A percentile compares a stretch with the other conserved stretches of the same genome.
Conservation (phyloP, 2,797 vertebrate species). For the Esox lucius region DNA sequence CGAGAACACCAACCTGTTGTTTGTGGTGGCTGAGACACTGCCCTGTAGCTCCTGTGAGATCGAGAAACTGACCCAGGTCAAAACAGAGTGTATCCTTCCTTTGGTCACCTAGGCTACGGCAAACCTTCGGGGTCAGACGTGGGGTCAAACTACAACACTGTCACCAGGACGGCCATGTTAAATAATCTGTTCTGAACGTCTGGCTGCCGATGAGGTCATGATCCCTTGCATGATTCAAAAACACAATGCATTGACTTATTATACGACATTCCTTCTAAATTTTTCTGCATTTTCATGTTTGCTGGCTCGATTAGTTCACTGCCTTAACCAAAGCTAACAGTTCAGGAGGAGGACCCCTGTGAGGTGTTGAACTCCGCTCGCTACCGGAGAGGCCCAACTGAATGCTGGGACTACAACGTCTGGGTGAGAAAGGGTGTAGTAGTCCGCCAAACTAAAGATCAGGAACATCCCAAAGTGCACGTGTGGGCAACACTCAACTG, state of each 20-base stretch:
- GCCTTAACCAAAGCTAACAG: constrained; percentile 69
- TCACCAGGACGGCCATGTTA: not conserved
- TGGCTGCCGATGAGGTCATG: not conserved
- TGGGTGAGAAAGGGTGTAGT: constrained; percentile 74
- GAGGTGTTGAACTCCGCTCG: constrained; percentile 90
- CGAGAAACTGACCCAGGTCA: constrained; percentile 86
- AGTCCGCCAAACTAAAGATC: not conserved
- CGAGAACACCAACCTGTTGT: constrained; percentile 93
- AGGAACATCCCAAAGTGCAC: too few species aligned
- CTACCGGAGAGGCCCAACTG: constrained; percentile 92
- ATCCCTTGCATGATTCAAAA: not conserved
- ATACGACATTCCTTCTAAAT: not conserved
- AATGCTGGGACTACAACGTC: constrained; percentile 97
- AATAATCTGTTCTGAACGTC: not conserved
- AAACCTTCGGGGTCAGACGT: not conserved
- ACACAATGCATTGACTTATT: too few species aligned
- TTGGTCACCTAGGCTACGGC: not conserved
- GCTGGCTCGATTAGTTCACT: constrained; percentile 29
- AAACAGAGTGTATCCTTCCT: constrained; percentile 93
- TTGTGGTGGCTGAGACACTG: constrained; percentile 96
- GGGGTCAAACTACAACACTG: not conserved
- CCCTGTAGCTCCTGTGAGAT: constrained; percentile 95
- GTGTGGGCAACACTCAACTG: too few species aligned
- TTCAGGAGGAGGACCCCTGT: constrained; percentile 85
- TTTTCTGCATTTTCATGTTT: not conserved